Evolutionary conservation across 92 coral and sea anemone species (phyloP).

Genomic region (Porites evermanni): DNA sequence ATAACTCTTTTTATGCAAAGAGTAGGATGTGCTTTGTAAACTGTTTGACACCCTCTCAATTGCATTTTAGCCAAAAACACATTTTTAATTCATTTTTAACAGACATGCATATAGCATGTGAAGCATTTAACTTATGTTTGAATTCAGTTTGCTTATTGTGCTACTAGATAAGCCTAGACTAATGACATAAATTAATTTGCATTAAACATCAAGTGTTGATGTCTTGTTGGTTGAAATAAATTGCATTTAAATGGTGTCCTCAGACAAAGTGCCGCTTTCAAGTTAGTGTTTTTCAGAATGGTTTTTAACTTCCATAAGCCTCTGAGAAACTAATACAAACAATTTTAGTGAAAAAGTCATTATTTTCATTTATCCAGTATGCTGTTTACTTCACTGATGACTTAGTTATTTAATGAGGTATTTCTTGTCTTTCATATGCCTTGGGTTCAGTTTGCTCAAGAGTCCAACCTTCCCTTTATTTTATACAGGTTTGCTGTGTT

Average conservation of each 20-base stretch:
- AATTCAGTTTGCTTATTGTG: background rate
- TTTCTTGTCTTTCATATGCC: background rate
- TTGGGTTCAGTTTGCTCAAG: background rate
- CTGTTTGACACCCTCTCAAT: background rate
- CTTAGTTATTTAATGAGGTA: background rate
- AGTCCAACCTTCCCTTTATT: background rate
- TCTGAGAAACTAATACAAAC: background rate
- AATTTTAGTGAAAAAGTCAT: background rate
- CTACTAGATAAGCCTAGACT: background rate
- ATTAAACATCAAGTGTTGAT: conserved; percentile 33
- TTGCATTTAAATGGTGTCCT: background rate
- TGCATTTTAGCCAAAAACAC: background rate
- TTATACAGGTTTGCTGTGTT: background rate
- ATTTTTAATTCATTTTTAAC: background rate
- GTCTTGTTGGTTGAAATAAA: background rate
- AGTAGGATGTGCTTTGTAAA: background rate
- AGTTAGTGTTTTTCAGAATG: conserved; percentile 5
- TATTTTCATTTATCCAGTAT: background rate
- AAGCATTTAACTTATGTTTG: background rate
- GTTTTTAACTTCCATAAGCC: background rate
- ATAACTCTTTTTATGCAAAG: conserved; percentile 12
- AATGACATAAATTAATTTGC: conserved; percentile 33
- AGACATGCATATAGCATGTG: background rate
- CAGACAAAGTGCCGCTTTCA: conserved; percentile 3
- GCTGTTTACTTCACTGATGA: background rate